Conservation (phyloP, 2,113 vertebrate species). For the Cnemophilus loriae region DNA sequence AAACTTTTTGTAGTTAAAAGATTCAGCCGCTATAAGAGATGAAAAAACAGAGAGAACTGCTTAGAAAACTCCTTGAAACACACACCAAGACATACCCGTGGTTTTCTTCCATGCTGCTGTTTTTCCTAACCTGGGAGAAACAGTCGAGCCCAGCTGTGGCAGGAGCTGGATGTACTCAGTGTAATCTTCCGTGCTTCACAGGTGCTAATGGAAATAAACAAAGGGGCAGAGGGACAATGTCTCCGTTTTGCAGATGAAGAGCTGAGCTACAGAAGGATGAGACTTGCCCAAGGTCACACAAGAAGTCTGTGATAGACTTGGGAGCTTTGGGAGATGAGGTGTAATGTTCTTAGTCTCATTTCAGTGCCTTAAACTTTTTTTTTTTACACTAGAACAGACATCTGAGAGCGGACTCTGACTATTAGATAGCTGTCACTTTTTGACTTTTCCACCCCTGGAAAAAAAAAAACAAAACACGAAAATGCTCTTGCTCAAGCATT, state of each 20-base stretch:
- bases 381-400: not conserved
- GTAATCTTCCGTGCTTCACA: not conserved
- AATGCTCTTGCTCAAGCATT: not conserved
- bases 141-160: not conserved
- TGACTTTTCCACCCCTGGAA: not conserved
- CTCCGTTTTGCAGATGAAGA: not conserved
- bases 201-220: not conserved
- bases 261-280: not conserved
- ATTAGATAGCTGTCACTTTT: not conserved
- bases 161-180: not conserved
- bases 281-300: constrained; percentile 59
- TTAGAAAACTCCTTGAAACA: not conserved
- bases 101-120: not conserved
- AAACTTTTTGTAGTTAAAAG: constrained; percentile 92
- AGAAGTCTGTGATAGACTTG: not conserved
- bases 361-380: not conserved
- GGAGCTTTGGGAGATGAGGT: not conserved
- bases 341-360: not conserved
- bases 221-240: not conserved
- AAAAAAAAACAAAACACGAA: not conserved
- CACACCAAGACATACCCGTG: not conserved
- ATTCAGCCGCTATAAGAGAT: constrained; percentile 70
- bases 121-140: not conserved
- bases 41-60: not conserved
- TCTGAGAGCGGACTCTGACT: not conserved